These are phyloP conservation scores for Oconnorella tubifera DNA, from an alignment of 2,888 invertebrate genomes.

Conservation along the genomic window DNA sequence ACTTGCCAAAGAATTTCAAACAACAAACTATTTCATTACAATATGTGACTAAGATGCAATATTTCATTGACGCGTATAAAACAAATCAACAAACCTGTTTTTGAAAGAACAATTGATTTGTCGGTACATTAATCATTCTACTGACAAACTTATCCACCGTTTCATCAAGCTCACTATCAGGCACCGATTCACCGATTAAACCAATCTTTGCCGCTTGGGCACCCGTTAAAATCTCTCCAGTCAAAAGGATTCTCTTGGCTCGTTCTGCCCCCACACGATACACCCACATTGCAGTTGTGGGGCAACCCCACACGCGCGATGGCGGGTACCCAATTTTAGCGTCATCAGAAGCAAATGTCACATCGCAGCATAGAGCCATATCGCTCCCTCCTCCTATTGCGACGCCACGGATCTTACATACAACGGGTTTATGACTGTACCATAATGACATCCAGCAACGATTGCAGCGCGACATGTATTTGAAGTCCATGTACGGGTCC, in stretches of 20 bases:
- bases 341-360: slow-evolving; percentile 35
- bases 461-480: slow-evolving; percentile 32
- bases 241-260: slow-evolving; percentile 37
- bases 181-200: slow-evolving; percentile 34
- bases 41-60: too few species aligned
- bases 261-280: slow-evolving; percentile 35
- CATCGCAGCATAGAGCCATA: slow-evolving; percentile 37
- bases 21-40: too few species aligned
- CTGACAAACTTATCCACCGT: slow-evolving; percentile 27
- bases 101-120: slow-evolving; percentile 39
- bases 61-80: too few species aligned
- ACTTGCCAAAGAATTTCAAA: too few species aligned
- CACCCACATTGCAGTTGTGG: slow-evolving; percentile 37
- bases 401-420: slow-evolving; percentile 33
- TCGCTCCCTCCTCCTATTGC: slow-evolving; percentile 39
- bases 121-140: slow-evolving; percentile 33
- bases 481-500: slow-evolving; percentile 38
- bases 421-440: slow-evolving; percentile 35
- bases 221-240: slow-evolving; percentile 33
- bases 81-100: slow-evolving; percentile 29
- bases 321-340: slow-evolving; percentile 39
- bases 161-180: slow-evolving; percentile 27
- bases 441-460: slow-evolving; percentile 37
- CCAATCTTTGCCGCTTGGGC: slow-evolving; percentile 34
- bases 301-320: slow-evolving; percentile 38